Percentiles rank a stretch among this genome's conserved stretches.
Conservation (phyloP, 2,797 vertebrate species). For the Catostomus latipinnis region DNA sequence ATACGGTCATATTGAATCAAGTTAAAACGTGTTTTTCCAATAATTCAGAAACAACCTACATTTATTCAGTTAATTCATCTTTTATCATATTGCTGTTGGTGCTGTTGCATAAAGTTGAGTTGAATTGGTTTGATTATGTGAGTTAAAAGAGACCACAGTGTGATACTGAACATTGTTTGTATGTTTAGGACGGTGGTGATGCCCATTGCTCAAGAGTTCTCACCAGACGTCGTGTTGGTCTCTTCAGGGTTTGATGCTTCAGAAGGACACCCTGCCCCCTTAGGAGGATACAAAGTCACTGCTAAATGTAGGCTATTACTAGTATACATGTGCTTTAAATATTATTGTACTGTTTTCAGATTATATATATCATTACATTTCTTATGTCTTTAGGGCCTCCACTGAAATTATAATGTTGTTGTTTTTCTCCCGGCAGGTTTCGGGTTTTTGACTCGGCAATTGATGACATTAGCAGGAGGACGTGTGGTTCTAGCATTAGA, state of each 20-base stretch:
- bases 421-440: conserved; percentile 79
- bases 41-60: too few species aligned
- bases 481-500: conserved; percentile 90
- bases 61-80: too few species aligned
- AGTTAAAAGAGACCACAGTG: too few species aligned
- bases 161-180: background rate
- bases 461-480: conserved; percentile 91
- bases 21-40: too few species aligned
- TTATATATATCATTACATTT: background rate
- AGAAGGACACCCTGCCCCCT: conserved; percentile 88
- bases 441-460: conserved; percentile 90
- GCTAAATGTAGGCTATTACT: conserved; percentile 87
- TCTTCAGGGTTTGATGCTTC: conserved; percentile 94
- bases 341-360: background rate
- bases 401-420: background rate
- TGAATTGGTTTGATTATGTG: too few species aligned
- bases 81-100: too few species aligned
- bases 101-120: too few species aligned
- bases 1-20: too few species aligned
- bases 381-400: background rate
- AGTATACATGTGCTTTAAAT: background rate
- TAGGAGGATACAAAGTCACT: conserved; percentile 94
- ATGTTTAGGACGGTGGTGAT: conserved; percentile 90
- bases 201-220: conserved; percentile 93
- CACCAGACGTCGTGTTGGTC: conserved; percentile 91